Conservation (phyloP, 2,888 invertebrate genomes). For the Arrhopalites spinosus region DNA sequence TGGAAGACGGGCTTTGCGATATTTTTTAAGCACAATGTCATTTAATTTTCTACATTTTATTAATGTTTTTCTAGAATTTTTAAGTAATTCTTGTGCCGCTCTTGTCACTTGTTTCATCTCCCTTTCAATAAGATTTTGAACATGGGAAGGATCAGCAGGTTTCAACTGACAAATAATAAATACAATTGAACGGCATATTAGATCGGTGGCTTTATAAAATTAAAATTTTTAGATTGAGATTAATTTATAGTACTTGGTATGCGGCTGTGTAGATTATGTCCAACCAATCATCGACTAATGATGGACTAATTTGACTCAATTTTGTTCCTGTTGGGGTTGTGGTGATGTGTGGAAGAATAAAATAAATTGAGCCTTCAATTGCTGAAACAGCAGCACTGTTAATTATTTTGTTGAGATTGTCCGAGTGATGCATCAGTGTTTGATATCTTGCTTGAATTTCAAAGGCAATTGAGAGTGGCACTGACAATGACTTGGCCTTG, state of each 20-base stretch:
- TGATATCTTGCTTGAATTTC: conserved; percentile 16
- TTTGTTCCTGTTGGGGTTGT: conserved; percentile 37
- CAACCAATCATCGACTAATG: conserved; percentile 43
- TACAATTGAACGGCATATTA: no score
- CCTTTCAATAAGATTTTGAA: conserved; percentile 6
- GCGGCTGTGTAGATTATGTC: conserved; percentile 34
- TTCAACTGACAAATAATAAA: no score
- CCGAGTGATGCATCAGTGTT: conserved; percentile 26
- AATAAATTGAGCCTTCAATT: conserved; percentile 34
- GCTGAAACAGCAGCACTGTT: conserved; percentile 44
- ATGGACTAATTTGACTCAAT: conserved; percentile 30
- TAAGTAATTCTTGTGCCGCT: conserved; percentile 24
- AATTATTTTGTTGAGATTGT: conserved; percentile 32
- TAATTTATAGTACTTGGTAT: no score
- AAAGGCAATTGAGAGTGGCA: not conserved
- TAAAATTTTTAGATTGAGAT: no score
- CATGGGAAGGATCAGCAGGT: conserved; percentile 10
- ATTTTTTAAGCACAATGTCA: not conserved
- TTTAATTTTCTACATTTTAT: conserved; percentile 17
- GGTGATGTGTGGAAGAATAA: conserved; percentile 45
- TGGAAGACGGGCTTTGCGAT: conserved; percentile 13
- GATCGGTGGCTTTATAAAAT: no score
- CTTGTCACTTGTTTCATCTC: conserved; percentile 31
- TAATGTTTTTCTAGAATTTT: conserved; percentile 33
- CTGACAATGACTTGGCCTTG: not conserved